Conservation (phyloP, 2,888 invertebrate species). For the Synanthedon myopaeformis region DNA sequence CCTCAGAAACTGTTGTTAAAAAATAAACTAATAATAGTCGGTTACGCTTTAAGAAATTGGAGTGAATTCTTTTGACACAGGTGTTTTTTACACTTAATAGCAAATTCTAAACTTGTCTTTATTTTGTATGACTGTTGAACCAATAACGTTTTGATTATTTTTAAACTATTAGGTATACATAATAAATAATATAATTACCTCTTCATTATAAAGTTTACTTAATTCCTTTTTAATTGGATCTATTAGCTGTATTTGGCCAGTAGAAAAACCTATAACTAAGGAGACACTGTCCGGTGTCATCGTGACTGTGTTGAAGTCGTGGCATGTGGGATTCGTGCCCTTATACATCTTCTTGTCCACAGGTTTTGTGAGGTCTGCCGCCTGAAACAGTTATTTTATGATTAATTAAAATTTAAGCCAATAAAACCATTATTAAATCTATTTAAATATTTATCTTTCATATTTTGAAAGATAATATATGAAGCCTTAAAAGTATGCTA, state of each 20-base stretch:
- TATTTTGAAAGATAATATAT: not conserved
- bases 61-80: too few species aligned
- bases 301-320: constrained; percentile 93
- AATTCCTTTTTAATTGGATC: constrained; percentile 97
- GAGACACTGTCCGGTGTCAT: constrained; percentile 87
- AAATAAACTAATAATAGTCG: too few species aligned
- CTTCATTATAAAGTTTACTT: constrained; percentile 97
- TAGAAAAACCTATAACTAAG: constrained; percentile 96
- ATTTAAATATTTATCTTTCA: not conserved
- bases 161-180: too few species aligned
- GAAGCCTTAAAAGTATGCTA: too few species aligned
- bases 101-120: too few species aligned
- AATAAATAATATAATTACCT: constrained; percentile 72
- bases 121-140: too few species aligned
- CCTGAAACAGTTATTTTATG: constrained; percentile 61
- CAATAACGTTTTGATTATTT: too few species aligned
- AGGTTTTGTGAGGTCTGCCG: constrained; percentile 95
- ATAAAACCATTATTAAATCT: not conserved
- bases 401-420: constrained; percentile 6
- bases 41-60: too few species aligned
- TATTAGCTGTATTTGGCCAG: constrained; percentile 97
- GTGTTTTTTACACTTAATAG: too few species aligned
- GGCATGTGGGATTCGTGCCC: constrained; percentile 98
- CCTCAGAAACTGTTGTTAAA: too few species aligned
- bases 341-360: constrained; percentile 99